Conservation (phyloP, 2,797 vertebrate genomes). For the Neopelma chrysocephalum region DNA sequence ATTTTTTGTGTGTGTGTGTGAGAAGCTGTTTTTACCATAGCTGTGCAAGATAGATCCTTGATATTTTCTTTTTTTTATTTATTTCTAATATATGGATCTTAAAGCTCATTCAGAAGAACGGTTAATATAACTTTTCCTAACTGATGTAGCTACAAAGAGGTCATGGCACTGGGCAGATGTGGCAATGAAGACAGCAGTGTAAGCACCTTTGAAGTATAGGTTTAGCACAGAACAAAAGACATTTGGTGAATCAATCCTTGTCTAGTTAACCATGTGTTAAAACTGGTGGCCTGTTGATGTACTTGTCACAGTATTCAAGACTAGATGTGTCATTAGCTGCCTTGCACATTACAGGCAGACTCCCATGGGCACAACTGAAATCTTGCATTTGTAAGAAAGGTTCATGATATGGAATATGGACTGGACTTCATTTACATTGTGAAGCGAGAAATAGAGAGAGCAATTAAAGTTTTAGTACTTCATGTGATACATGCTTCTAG, state of each 20-base stretch:
- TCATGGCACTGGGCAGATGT: background rate
- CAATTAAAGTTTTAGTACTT: background rate
- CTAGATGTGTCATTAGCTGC: background rate
- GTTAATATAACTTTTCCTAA: background rate
- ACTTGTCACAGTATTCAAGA: background rate
- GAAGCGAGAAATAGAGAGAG: background rate
- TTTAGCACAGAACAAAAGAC: background rate
- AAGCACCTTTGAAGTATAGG: background rate
- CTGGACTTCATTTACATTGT: background rate
- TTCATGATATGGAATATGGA: background rate
- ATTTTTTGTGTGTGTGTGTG: background rate
- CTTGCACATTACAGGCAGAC: background rate
- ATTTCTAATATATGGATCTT: background rate
- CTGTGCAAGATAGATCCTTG: background rate
- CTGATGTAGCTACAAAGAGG: background rate
- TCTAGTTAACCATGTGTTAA: background rate
- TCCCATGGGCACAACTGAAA: background rate
- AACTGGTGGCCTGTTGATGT: background rate
- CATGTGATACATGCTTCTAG: background rate
- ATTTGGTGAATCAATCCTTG: background rate
- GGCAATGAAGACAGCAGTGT: background rate
- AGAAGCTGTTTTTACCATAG: background rate
- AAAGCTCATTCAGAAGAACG: background rate
- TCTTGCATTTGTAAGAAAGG: background rate
- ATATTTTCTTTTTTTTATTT: background rate